Percentiles rank a stretch among this genome's conserved stretches.
Conservation (phyloP, 2,888 invertebrate genomes). For the Atethmia centrago region DNA sequence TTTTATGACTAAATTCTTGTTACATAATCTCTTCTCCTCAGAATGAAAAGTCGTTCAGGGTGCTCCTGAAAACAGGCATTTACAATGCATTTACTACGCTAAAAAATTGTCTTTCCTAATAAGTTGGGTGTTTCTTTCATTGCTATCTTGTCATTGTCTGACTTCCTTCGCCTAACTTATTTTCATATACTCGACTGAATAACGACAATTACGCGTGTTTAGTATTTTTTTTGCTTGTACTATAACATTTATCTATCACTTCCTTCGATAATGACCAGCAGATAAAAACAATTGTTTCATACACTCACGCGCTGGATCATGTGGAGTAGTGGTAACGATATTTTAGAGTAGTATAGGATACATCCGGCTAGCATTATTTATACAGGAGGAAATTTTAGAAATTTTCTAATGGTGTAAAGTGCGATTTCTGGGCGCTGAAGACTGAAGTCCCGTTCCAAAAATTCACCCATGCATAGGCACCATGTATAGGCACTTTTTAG, state of each 20-base stretch:
- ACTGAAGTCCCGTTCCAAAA: background rate
- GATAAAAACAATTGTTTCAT: slow-evolving; percentile 61
- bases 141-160: background rate
- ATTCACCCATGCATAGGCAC: too few relatives aligned
- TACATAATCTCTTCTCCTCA: background rate
- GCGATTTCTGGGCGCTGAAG: background rate
- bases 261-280: slow-evolving; percentile 62
- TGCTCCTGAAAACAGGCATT: background rate
- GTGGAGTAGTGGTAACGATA: slow-evolving; percentile 44
- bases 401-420: too few relatives aligned
- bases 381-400: background rate
- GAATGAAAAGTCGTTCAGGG: background rate
- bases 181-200: background rate
- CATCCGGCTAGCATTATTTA: slow-evolving; percentile 14
- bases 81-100: background rate
- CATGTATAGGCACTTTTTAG: background rate
- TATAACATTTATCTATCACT: slow-evolving; percentile 58
- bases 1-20: background rate
- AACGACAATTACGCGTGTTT: slow-evolving; percentile 7
- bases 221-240: slow-evolving; percentile 37
- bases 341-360: slow-evolving; percentile 23
- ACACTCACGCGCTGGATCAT: slow-evolving; percentile 41
- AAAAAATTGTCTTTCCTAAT: background rate
- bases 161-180: background rate
- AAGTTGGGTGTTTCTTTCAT: background rate